phyloP scores from a whole-genome alignment of 2,888 invertebrate genomes.

The Hartigia nigra region DNA sequence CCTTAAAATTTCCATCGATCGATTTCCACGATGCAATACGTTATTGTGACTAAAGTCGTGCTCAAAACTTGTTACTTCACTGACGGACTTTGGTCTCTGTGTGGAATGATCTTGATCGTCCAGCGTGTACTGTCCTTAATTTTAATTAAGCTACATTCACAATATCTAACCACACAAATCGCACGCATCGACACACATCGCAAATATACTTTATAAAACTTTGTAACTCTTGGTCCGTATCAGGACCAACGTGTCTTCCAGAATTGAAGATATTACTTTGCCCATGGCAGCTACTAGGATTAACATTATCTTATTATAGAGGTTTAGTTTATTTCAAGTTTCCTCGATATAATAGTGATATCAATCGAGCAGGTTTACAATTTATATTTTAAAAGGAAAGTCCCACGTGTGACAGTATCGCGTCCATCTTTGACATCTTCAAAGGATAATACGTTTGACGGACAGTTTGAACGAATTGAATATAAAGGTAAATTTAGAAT shows the following conservation, averaged over 20 bases:
- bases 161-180: constrained; percentile 11
- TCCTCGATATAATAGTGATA: neutral
- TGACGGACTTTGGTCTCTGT: neutral
- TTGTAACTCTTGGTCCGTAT: constrained; percentile 17
- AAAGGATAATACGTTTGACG: neutral
- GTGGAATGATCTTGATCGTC: neutral
- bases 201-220: neutral
- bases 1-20: neutral
- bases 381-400: neutral
- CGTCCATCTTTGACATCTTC: neutral
- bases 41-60: neutral
- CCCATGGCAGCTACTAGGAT: constrained; percentile 39
- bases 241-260: constrained; percentile 51
- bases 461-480: neutral
- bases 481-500: neutral
- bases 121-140: constrained; percentile 28
- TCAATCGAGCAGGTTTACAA: neutral
- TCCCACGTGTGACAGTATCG: neutral
- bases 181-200: constrained; percentile 17
- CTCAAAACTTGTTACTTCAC: neutral
- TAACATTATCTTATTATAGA: neutral
- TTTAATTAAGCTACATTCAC: constrained; percentile 22
- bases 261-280: constrained; percentile 56
- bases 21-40: neutral
- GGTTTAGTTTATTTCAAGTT: neutral